Base-by-base conservation (phyloP, 2,888 invertebrate genomes). In the Rhogogaster chlorosoma region DNA sequence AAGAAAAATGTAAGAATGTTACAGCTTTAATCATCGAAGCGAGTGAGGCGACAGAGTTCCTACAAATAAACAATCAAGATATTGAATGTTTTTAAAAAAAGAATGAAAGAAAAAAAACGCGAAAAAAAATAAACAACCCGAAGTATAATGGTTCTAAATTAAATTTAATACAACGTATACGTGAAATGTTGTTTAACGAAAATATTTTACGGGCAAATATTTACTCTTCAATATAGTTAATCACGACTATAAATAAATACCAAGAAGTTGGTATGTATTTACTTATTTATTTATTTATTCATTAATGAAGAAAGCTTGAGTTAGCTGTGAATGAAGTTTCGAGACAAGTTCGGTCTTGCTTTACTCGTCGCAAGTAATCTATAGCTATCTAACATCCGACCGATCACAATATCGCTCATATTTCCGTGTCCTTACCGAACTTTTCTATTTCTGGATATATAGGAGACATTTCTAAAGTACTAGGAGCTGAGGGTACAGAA, bases 401-500 rank as follows among this genome's bases (percentile, higher is more conserved):
- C 29, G 29, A 83, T 67, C 67, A 83, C 83, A n/a, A n/a, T n/a
- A 83, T 45, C 10, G 32, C 85, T 95, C 97, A 97, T 94, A 97
- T 97, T 94, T 97, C 97, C 85, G 97, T 97, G 94, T 97, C 97
- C 94, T 97, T 97, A 90, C 96, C 95, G 93, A 95, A 97, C 92
- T 96, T 96, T 88, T 96, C 96, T 86, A 96, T 96, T 92, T 96
- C 96, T 36, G 97, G 97, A 93, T 98, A 98, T 86, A 97, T 97
- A 6, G 97, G 97, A 85, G 97, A 96, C 96, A 98, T 97, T 94
- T 98, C 98, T 88, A 98, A 94, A 26, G 98, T 98, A 84, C 97
- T 97, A 0, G 98, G 98, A 2, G 98, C 98, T 0, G 98, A 97
- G 0, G 98, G 98, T 84, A 95, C 92, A 38, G 93, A 93, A 2